phyloP scores from a whole-genome alignment of 1,140 invertebrate species.

The Daktulosphaira vitifoliae region DNA sequence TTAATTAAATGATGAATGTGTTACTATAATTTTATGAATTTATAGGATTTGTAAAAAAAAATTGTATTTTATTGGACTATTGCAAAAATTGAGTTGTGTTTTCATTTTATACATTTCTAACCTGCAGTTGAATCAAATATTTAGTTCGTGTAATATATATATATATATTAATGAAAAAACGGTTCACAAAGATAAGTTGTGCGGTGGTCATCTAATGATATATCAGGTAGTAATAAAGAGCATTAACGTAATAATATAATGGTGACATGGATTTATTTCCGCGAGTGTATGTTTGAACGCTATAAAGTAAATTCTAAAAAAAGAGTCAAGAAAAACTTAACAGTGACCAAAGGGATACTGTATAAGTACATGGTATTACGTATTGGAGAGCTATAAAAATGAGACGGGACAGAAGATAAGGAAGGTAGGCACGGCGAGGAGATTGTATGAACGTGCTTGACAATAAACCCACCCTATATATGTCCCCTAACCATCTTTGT shows the following conservation, averaged over 20 bases:
- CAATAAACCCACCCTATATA: slow-evolving; percentile 30
- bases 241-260: slow-evolving; percentile 31
- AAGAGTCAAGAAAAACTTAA: slow-evolving; percentile 1
- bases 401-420: slow-evolving; percentile 31
- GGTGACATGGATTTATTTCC: slow-evolving; percentile 10
- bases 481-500: slow-evolving; percentile 24
- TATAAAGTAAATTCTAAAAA: slow-evolving; percentile 13
- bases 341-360: slow-evolving; percentile 6
- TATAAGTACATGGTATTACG: neutral
- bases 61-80: too few relatives aligned
- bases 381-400: slow-evolving; percentile 29
- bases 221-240: slow-evolving; percentile 16
- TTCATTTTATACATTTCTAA: too few relatives aligned
- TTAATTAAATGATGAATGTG: too few relatives aligned
- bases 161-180: too few relatives aligned
- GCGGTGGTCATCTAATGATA: neutral
- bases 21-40: too few relatives aligned
- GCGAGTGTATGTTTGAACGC: neutral
- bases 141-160: too few relatives aligned
- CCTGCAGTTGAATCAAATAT: too few relatives aligned
- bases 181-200: neutral
- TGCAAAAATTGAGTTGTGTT: too few relatives aligned
- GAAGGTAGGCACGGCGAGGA: neutral
- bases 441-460: slow-evolving; percentile 8
- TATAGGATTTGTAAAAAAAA: too few relatives aligned